phyloP scores from a whole-genome alignment of 2,797 vertebrate genomes.

The Coregonus ussuriensis region DNA sequence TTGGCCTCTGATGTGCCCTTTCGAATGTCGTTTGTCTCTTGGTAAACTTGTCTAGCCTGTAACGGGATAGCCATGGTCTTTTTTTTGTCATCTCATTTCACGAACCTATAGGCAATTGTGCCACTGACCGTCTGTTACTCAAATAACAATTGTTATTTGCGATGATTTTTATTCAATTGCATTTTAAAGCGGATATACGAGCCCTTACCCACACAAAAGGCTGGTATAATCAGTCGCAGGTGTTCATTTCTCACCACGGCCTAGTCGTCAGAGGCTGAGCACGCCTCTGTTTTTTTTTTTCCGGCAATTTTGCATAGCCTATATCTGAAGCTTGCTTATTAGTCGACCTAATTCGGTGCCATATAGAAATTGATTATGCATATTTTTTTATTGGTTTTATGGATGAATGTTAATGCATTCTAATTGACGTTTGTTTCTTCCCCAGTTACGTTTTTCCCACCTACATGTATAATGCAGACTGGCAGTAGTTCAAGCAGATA shows the following conservation, averaged over 20 bases:
- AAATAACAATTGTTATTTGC: neutral
- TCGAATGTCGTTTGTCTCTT: neutral
- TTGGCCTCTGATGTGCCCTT: neutral
- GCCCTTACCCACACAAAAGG: conserved; percentile 29
- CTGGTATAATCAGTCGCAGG: conserved; percentile 32
- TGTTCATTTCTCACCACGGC: conserved; percentile 36
- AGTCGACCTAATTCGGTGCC: neutral
- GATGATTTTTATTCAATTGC: neutral
- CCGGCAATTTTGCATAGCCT: neutral
- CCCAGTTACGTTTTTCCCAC: neutral
- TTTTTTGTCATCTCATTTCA: neutral
- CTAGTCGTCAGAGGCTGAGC: neutral
- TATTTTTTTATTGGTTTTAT: neutral
- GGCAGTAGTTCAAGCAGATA: conserved; percentile 30
- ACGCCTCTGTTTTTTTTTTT: conserved; percentile 2
- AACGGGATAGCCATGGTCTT: conserved; percentile 8
- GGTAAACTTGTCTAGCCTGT: neutral
- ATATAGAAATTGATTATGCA: neutral
- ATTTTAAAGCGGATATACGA: neutral
- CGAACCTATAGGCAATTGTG: neutral
- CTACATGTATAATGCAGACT: neutral
- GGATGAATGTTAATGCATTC: neutral
- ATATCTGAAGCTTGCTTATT: neutral
- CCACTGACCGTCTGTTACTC: neutral
- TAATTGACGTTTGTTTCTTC: neutral